These are phyloP conservation scores for Anolis apletophallus DNA, from an alignment of 2,797 vertebrate species.

Conservation along the genomic window DNA sequence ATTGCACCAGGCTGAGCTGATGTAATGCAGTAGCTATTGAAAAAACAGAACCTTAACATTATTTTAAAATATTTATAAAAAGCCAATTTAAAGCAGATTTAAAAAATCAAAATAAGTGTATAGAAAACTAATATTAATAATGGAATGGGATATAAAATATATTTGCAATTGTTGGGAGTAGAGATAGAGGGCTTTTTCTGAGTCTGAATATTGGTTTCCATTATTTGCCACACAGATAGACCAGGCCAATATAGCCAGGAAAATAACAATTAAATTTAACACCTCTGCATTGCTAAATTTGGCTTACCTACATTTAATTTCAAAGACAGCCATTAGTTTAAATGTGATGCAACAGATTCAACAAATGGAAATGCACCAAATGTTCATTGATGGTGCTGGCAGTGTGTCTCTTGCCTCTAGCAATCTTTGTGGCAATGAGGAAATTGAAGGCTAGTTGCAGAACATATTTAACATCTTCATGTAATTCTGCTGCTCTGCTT, in stretches of 20 bases:
- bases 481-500: neutral
- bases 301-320: conserved; percentile 35
- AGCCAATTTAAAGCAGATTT: no score
- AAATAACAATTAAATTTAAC: conserved; percentile 41
- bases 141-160: neutral
- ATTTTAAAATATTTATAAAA: no score
- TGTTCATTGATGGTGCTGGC: conserved; percentile 21
- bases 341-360: conserved; percentile 17
- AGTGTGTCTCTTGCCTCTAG: conserved; percentile 23
- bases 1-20: no score
- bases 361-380: conserved; percentile 14
- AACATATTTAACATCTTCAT: neutral
- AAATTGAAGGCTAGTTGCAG: conserved; percentile 3
- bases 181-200: neutral
- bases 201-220: neutral
- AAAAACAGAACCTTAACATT: no score
- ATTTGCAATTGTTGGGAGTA: neutral
- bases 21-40: no score
- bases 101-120: no score
- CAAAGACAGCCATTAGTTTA: conserved; percentile 10
- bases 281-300: conserved; percentile 30
- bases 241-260: conserved; percentile 26
- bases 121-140: no score
- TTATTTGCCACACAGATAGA: neutral
- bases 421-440: conserved; percentile 14